A percentile compares a stretch with the other conserved stretches of the same genome.
phyloP scores from a whole-genome alignment of 2,113 vertebrate species.

The Ploceus nigricollis region DNA sequence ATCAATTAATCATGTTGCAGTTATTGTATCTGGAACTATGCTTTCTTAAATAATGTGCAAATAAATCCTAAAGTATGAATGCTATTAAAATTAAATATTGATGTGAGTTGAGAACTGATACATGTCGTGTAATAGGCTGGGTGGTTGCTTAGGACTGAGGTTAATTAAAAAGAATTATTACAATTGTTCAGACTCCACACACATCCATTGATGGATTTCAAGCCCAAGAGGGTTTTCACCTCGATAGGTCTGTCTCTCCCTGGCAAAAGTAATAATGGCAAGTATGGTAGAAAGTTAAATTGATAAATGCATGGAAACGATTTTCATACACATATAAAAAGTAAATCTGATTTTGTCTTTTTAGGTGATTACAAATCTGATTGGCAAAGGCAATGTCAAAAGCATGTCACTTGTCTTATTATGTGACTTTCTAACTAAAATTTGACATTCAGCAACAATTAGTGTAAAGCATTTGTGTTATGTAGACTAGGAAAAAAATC shows the following conservation, averaged over 20 bases:
- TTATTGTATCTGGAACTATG: background rate
- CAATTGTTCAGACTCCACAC: background rate
- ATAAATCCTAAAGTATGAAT: background rate
- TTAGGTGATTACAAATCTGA: background rate
- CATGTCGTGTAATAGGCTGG: rapidly evolving
- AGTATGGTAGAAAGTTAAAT: background rate
- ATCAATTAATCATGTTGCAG: background rate
- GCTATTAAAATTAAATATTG: background rate
- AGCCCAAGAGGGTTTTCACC: background rate
- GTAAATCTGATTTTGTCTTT: background rate
- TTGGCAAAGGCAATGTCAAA: background rate
- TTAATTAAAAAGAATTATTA: background rate
- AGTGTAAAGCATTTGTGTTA: background rate
- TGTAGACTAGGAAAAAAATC: background rate
- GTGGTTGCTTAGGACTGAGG: background rate
- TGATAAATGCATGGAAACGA: background rate
- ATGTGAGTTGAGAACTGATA: background rate
- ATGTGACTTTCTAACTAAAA: background rate
- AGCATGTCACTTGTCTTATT: background rate
- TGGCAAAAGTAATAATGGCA: background rate
- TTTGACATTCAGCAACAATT: background rate
- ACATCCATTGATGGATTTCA: background rate
- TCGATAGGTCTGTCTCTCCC: background rate
- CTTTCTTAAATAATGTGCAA: background rate
- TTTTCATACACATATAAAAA: background rate